These are phyloP conservation scores for Aptenodytes patagonicus DNA, from an alignment of 2,113 vertebrate genomes.

Conservation along the genomic window DNA sequence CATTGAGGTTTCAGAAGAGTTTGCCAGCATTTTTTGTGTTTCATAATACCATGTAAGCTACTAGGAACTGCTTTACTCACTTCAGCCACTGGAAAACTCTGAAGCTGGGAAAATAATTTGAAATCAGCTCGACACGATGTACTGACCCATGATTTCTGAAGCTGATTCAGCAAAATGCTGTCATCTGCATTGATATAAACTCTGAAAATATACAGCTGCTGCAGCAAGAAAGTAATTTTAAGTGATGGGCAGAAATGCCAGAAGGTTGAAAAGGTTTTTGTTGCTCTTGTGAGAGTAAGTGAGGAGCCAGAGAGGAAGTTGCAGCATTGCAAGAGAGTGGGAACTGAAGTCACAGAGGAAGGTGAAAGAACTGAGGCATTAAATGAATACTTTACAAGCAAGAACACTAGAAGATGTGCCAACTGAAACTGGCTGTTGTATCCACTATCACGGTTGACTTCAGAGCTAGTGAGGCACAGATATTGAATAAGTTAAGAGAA, in stretches of 20 bases:
- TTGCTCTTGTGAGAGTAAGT: not conserved
- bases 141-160: not conserved
- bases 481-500: slow-evolving; percentile 51
- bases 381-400: slow-evolving; percentile 35
- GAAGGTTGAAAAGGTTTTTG: not conserved
- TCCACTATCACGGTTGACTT: slow-evolving; percentile 7
- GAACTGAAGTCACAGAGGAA: slow-evolving; percentile 13
- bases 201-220: not conserved
- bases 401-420: not conserved
- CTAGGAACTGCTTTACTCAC: not conserved
- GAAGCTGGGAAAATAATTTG: too few relatives aligned
- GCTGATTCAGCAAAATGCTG: not conserved
- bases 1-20: not conserved
- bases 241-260: not conserved
- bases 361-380: slow-evolving; percentile 30
- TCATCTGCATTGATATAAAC: not conserved
- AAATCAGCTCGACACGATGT: not conserved
- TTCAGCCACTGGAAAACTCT: not conserved
- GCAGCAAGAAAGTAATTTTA: not conserved
- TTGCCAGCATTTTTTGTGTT: not conserved
- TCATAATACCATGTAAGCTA: not conserved
- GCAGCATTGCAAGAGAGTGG: not conserved
- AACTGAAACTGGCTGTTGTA: slow-evolving; percentile 5
- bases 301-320: not conserved
- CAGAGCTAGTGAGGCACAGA: slow-evolving; percentile 43